Evolutionary conservation across 2,113 vertebrate genomes (phyloP).

Genomic region (Protobothrops mucrosquamatus): DNA sequence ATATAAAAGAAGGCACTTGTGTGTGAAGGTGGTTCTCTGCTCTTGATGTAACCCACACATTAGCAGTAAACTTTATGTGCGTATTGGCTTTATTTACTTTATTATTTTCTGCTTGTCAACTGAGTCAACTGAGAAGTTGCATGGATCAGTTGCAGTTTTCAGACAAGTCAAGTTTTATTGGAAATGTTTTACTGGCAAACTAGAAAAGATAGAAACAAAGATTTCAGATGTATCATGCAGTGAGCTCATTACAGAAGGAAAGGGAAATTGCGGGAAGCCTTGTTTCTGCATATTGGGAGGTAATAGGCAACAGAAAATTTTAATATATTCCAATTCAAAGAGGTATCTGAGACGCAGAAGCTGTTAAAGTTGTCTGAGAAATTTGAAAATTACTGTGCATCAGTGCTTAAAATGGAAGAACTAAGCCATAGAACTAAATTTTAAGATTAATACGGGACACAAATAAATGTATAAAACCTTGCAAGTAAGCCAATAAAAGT

Average conservation of each 20-base stretch:
- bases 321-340: background rate
- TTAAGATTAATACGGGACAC: background rate
- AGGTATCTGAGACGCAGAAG: background rate
- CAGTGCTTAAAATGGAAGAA: background rate
- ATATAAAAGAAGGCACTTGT: background rate
- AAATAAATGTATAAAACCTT: background rate
- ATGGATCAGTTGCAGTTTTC: background rate
- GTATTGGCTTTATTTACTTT: background rate
- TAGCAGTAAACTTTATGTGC: background rate
- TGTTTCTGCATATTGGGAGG: background rate
- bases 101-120: background rate
- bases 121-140: background rate
- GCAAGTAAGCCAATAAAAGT: background rate
- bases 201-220: background rate
- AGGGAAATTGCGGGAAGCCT: background rate
- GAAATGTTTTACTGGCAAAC: background rate
- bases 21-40: background rate
- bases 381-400: background rate
- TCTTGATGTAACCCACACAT: background rate
- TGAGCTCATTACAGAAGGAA: background rate
- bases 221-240: background rate
- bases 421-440: background rate
- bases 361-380: background rate
- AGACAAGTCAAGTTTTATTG: background rate
- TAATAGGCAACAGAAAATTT: background rate